Evolutionary conservation across 64 coral and sea anemone genomes (phyloP).

Genomic region (Pachyseris speciosa): DNA sequence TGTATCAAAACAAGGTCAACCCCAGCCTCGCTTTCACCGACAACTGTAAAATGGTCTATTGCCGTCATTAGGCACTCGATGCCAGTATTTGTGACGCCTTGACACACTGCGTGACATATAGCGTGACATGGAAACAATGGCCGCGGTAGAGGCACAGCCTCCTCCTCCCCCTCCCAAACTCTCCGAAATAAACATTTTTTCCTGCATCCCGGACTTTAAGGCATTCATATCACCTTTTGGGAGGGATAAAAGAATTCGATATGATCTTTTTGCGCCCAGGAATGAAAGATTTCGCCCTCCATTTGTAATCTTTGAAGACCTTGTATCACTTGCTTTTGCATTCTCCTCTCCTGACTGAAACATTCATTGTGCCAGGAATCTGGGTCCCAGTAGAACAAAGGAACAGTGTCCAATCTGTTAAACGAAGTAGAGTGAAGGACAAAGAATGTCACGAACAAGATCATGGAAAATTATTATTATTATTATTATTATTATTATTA

Average conservation of each 20-base stretch:
- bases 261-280: slow-evolving; percentile 36
- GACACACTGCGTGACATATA: not conserved
- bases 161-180: not conserved
- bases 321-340: not conserved
- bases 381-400: slow-evolving; percentile 33
- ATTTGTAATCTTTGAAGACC: slow-evolving; percentile 24
- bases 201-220: not conserved
- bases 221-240: slow-evolving; percentile 5
- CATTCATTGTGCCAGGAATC: slow-evolving; percentile 23
- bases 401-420: not conserved
- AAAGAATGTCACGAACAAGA: not conserved
- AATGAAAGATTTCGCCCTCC: slow-evolving; percentile 46
- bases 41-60: too few relatives aligned
- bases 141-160: not conserved
- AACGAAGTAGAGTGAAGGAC: not conserved
- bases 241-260: slow-evolving; percentile 77
- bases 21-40: too few relatives aligned
- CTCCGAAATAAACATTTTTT: not conserved
- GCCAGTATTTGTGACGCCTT: too few relatives aligned
- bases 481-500: not conserved
- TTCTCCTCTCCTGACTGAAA: not conserved
- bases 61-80: too few relatives aligned
- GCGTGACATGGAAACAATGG: not conserved
- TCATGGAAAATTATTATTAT: not conserved
- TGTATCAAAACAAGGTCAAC: too few relatives aligned